phyloP scores from a whole-genome alignment of 1,140 invertebrate genomes.

The Galendromus occidentalis region DNA sequence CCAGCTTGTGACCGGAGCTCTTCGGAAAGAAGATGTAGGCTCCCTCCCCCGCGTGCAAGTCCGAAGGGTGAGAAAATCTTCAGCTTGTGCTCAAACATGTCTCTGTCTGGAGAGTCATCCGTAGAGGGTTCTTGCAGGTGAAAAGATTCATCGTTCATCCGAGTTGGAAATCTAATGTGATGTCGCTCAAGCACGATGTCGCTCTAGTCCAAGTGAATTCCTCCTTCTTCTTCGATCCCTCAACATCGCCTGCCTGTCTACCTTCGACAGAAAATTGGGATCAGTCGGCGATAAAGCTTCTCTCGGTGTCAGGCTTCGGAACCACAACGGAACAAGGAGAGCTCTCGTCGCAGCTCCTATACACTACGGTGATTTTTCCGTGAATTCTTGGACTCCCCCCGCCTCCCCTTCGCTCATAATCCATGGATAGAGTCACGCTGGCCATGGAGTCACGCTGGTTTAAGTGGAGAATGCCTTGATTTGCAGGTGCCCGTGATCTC shows the following conservation, averaged over 20 bases:
- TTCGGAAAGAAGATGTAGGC: background rate
- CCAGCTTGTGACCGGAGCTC: background rate
- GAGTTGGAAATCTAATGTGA: background rate
- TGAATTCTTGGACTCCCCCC: background rate
- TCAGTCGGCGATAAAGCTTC: background rate
- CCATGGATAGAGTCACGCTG: background rate
- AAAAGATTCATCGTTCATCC: background rate
- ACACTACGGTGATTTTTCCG: background rate
- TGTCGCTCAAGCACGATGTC: background rate
- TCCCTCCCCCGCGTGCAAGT: background rate
- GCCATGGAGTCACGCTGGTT: background rate
- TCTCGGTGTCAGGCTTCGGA: background rate
- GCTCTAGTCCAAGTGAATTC: background rate
- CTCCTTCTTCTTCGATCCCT: background rate
- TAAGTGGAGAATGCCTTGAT: background rate
- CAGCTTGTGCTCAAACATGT: background rate
- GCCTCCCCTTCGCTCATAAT: background rate
- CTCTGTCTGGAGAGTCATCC: background rate
- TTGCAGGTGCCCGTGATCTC: background rate
- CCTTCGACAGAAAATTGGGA: background rate
- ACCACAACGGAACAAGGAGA: background rate
- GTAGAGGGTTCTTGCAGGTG: background rate
- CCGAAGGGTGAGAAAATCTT: background rate
- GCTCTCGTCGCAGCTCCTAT: background rate
- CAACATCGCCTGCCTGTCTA: background rate